Percentiles rank a stretch among this genome's conserved stretches.
phyloP scores from a whole-genome alignment of 2,113 vertebrate genomes.

The Uria aalge region DNA sequence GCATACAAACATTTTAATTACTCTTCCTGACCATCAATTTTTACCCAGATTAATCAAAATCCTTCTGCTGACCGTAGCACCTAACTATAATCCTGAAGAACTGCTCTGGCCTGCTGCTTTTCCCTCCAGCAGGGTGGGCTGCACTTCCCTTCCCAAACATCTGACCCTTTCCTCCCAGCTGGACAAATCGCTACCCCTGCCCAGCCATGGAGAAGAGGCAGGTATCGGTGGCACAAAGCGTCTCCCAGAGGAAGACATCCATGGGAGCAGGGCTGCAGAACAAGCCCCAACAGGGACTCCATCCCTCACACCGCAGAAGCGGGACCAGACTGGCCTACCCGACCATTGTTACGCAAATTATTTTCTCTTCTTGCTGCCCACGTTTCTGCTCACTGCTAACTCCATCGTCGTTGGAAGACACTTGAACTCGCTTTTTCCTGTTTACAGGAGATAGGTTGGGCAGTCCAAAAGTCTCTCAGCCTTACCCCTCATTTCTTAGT shows the following conservation, averaged over 20 bases:
- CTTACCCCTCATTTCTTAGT: background rate
- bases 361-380: background rate
- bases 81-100: background rate
- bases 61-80: background rate
- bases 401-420: background rate
- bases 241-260: too few species aligned
- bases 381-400: background rate
- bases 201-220: too few species aligned
- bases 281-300: background rate
- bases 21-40: background rate
- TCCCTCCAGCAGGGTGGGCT: too few species aligned
- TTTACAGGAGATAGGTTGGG: background rate
- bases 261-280: background rate
- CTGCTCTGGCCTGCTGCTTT: background rate
- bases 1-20: background rate
- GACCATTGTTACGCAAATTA: background rate
- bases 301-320: background rate
- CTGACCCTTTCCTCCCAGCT: background rate
- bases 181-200: background rate
- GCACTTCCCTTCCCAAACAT: background rate
- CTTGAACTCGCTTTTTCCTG: background rate
- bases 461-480: background rate
- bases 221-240: background rate
- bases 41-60: background rate
- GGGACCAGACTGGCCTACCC: background rate